phyloP scores from a whole-genome alignment of 1,140 invertebrate species.

The Rhysida immarginata region DNA sequence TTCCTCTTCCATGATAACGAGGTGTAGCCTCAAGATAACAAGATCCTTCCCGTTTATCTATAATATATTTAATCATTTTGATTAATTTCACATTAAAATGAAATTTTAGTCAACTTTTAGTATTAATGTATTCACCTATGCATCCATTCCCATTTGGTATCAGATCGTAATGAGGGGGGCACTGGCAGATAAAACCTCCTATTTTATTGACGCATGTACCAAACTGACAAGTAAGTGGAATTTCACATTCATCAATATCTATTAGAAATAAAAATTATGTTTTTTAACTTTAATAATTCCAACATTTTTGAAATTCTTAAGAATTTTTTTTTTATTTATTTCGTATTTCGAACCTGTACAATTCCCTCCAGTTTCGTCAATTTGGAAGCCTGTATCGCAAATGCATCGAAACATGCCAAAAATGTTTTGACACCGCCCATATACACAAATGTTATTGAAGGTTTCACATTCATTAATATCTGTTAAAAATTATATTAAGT shows the following conservation, averaged over 20 bases:
- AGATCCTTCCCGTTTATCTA: constrained; percentile 58
- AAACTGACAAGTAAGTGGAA: constrained; percentile 39
- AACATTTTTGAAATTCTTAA: neutral
- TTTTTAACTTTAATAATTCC: neutral
- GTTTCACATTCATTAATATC: constrained; percentile 84
- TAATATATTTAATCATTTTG: no score
- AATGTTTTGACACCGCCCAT: constrained; percentile 69
- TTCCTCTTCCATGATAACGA: constrained; percentile 28
- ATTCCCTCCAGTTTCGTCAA: constrained; percentile 51
- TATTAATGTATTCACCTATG: constrained; percentile 39
- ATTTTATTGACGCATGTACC: constrained; percentile 42
- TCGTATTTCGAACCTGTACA: constrained; percentile 29
- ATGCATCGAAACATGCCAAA: constrained; percentile 76
- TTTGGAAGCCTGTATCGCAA: constrained; percentile 65
- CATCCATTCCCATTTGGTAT: constrained; percentile 49
- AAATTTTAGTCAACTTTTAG: no score
- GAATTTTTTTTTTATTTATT: neutral
- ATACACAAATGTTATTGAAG: constrained; percentile 73
- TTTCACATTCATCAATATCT: constrained; percentile 45
- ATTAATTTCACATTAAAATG: no score
- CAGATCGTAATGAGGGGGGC: constrained; percentile 40
- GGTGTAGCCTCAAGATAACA: constrained; percentile 51
- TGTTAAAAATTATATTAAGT: constrained; percentile 20
- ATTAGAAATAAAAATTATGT: no score
- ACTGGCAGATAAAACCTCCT: constrained; percentile 40